Evolutionary conservation across 2,113 vertebrate species (phyloP).

Genomic region (Silurus meridionalis): DNA sequence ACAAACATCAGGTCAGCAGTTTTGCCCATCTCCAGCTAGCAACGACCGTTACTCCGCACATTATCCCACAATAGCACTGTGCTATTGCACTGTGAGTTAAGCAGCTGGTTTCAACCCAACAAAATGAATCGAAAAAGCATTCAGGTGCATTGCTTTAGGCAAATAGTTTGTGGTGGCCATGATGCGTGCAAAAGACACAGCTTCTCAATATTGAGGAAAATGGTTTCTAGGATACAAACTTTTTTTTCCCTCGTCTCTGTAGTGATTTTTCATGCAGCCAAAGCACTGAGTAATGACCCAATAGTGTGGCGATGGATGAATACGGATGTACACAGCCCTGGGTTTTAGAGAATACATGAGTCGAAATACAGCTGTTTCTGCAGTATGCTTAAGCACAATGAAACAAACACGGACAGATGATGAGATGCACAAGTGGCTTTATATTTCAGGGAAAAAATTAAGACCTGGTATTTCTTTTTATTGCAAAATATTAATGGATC

Average conservation of each 20-base stretch:
- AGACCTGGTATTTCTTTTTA: neutral
- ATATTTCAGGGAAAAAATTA: neutral
- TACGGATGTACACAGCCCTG: neutral
- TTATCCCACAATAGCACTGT: neutral
- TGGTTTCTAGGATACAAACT: constrained; percentile 17
- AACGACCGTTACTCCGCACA: neutral
- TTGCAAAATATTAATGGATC: neutral
- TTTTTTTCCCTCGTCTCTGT: neutral
- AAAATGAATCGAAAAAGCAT: neutral
- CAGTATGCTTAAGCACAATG: neutral
- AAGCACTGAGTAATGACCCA: constrained; percentile 6
- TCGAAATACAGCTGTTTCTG: neutral
- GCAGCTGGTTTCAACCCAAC: neutral
- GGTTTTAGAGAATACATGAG: neutral
- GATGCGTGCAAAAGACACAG: neutral
- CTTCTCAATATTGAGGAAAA: neutral
- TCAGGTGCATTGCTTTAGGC: neutral
- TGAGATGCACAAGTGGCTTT: neutral
- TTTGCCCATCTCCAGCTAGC: neutral
- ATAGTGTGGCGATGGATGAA: neutral
- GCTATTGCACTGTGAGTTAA: neutral
- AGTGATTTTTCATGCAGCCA: constrained; percentile 24
- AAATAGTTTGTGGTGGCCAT: neutral
- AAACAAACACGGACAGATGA: neutral
- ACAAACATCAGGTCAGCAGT: neutral